Evolutionary conservation across 2,797 vertebrate genomes (phyloP).

Genomic region (Mus minutoides): DNA sequence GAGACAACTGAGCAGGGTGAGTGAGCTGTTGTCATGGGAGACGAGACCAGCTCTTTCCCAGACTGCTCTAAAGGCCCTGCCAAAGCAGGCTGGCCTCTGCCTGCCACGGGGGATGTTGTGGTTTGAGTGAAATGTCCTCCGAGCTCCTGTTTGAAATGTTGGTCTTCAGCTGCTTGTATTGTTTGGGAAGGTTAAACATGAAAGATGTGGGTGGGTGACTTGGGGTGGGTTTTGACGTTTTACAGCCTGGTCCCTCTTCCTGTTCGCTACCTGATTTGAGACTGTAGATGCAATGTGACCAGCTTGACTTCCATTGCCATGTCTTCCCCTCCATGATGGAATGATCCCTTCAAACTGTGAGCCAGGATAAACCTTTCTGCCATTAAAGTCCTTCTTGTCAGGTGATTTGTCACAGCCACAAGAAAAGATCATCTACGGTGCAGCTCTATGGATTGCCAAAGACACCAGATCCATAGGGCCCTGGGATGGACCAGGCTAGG

Average conservation of each 20-base stretch:
- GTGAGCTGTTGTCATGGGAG: background rate
- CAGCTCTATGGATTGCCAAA: background rate
- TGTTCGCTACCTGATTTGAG: background rate
- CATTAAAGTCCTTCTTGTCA: background rate
- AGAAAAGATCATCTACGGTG: background rate
- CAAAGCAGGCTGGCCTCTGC: background rate
- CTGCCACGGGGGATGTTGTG: background rate
- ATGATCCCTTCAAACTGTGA: background rate
- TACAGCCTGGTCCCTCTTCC: background rate
- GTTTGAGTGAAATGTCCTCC: background rate
- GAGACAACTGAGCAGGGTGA: background rate
- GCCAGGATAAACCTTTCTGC: background rate
- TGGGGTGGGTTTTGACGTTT: background rate
- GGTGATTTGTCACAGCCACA: background rate
- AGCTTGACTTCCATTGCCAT: background rate
- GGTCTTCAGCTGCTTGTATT: too few relatives aligned
- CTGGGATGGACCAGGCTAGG: background rate
- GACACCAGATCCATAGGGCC: too few relatives aligned
- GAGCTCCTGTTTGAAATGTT: background rate
- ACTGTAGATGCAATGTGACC: background rate
- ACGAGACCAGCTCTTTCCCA: rapidly evolving
- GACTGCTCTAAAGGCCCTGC: background rate
- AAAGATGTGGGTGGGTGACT: background rate
- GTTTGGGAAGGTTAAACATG: background rate
- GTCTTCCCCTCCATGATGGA: background rate